Base-by-base conservation (phyloP, 2,888 invertebrate genomes). In the Anorthoa munda region DNA sequence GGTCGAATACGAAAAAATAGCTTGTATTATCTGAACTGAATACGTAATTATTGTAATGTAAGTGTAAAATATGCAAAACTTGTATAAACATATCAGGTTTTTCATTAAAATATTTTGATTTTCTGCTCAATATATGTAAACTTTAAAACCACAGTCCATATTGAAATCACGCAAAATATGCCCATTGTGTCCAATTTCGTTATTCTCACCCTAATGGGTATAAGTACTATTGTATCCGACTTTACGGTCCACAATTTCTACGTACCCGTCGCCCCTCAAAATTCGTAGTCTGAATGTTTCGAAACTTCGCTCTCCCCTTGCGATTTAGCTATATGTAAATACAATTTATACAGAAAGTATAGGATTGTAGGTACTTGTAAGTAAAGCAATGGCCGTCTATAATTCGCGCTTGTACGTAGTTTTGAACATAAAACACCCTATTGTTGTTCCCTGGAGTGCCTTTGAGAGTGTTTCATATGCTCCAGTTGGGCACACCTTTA, bases 391-490 rank as follows among this genome's bases (percentile, higher is more conserved):
- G 83, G 85, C 82, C 78, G 81, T 81, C 82, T 88, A 89, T 90
- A 92, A 91, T 92, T 92, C 86, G 84, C 80, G 78, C 82, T 86
- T 89, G 85, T 82, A 83, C 89, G 85, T 88, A 89, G 88, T 88
- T 90, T 83, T 76, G 75, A 86, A 91, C 89, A 91, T 92, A 93
- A 93, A 93, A 93, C 91, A 93, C 90, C 87, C 90, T 89, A 92
- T 94, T 94, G 93, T 95, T 89, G 89, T 87, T 81, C 92, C 89
- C 92, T 79, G 76, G 93, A 93, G 94, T 88, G 91, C 87, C 81
- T 90, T 94, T 88, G 89, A 91, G 88, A 90, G 90, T 84, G 89
- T 92, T 94, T 92, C 90, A 93, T 92, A 92, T 90, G 90, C 90
- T 88, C 89, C 90, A 90, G 89, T 92, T 90, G 87, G 84, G 86